Evolutionary conservation across 2,797 vertebrate genomes (phyloP).

Genomic region (Coranthus polyacanthus): DNA sequence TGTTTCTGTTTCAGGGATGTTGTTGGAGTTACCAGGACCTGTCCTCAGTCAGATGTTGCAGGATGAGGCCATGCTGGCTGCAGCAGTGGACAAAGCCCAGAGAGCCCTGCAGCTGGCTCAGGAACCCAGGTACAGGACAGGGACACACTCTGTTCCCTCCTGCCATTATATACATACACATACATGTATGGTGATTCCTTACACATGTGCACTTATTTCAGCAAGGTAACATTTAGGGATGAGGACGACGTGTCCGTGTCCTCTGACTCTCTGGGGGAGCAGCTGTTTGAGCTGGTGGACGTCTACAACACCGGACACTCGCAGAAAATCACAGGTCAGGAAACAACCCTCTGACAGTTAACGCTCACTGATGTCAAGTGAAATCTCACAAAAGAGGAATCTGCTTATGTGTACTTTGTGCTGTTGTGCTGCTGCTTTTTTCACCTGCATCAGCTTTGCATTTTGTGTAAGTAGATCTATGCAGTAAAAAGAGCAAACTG

Average conservation of each 20-base stretch:
- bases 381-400: background rate
- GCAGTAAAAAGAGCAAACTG: background rate
- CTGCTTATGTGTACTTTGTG: background rate
- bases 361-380: too few relatives aligned
- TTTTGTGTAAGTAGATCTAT: background rate
- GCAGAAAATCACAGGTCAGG: slow-evolving; percentile 87
- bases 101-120: slow-evolving; percentile 71
- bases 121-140: slow-evolving; percentile 67
- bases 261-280: slow-evolving; percentile 87
- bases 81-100: slow-evolving; percentile 84
- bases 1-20: slow-evolving; percentile 78
- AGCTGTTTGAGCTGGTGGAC: slow-evolving; percentile 86
- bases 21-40: slow-evolving; percentile 83
- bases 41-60: slow-evolving; percentile 83
- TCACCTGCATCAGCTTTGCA: background rate
- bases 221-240: slow-evolving; percentile 49
- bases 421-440: too few relatives aligned
- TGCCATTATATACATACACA: too few relatives aligned
- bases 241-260: slow-evolving; percentile 82
- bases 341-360: background rate
- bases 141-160: background rate
- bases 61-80: slow-evolving; percentile 78
- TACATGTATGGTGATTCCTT: background rate
- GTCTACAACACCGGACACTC: slow-evolving; percentile 86
- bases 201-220: slow-evolving; percentile 20